Percentiles rank a stretch among this genome's conserved stretches.
Evolutionary conservation across 1,140 invertebrate species (phyloP).

Genomic region (Geopemphigus sp.): DNA sequence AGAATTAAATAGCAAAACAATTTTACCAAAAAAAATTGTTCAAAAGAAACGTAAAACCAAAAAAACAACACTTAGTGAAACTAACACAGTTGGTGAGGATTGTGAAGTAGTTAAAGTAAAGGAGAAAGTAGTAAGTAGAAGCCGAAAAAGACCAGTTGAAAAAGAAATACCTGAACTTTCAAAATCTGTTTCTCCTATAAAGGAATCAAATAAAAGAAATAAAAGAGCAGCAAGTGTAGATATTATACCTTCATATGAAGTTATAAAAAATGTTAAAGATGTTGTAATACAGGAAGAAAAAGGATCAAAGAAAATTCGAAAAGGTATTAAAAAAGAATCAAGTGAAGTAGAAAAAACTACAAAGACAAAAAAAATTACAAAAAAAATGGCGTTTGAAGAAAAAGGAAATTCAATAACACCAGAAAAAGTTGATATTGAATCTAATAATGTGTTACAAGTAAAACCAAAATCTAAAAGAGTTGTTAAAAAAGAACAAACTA

Average conservation of each 20-base stretch:
- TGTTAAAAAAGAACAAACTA: background rate
- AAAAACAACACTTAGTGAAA: background rate
- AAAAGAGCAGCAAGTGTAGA: constrained; percentile 20
- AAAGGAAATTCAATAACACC: background rate
- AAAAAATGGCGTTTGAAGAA: constrained; percentile 11
- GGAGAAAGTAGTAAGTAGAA: background rate
- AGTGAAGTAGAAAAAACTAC: constrained; percentile 5
- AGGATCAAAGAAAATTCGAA: background rate
- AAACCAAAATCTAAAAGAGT: constrained; percentile 20
- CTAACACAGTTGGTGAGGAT: no score
- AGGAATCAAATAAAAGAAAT: background rate
- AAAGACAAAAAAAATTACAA: constrained; percentile 18
- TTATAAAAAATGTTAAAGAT: background rate
- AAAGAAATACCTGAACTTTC: background rate
- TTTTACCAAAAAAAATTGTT: background rate
- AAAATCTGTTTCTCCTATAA: background rate
- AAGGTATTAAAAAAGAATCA: background rate
- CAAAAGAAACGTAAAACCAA: background rate
- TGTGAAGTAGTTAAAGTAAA: background rate
- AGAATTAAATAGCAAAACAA: background rate
- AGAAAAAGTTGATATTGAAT: background rate
- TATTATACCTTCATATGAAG: background rate
- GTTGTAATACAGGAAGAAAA: background rate
- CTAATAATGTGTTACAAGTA: background rate
- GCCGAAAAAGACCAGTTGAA: constrained; percentile 6